Conservation (phyloP, 2,888 invertebrate genomes). For the Drosophila pegasa region DNA sequence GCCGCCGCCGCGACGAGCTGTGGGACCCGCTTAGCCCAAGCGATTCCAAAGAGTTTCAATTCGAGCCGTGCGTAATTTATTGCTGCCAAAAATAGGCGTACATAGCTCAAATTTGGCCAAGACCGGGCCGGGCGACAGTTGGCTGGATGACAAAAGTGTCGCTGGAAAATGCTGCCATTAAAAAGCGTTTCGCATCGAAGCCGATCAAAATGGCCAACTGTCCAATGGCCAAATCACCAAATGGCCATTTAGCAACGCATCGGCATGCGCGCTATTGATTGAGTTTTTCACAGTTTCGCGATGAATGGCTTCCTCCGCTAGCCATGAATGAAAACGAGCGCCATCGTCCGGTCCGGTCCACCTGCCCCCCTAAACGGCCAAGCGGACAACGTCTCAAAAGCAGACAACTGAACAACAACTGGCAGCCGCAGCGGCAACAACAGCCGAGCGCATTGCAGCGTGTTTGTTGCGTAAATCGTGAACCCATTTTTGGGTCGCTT, state of each 20-base stretch:
- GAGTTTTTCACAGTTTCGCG: slow-evolving; percentile 68
- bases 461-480: slow-evolving; percentile 50
- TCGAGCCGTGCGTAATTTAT: slow-evolving; percentile 74
- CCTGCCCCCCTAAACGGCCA: slow-evolving; percentile 3
- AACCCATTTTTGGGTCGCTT: slow-evolving; percentile 41
- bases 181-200: slow-evolving; percentile 32
- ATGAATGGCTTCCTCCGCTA: slow-evolving; percentile 50
- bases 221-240: slow-evolving; percentile 47
- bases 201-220: slow-evolving; percentile 40
- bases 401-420: slow-evolving; percentile 14
- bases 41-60: slow-evolving; percentile 38
- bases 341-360: neutral
- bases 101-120: slow-evolving; percentile 44
- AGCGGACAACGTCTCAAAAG: slow-evolving; percentile 15
- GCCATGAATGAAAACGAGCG: slow-evolving; percentile 19
- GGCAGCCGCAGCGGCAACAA: slow-evolving; percentile 26
- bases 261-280: slow-evolving; percentile 73
- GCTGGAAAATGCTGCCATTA: slow-evolving; percentile 57
- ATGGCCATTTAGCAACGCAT: slow-evolving; percentile 75
- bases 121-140: slow-evolving; percentile 22
- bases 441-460: slow-evolving; percentile 23
- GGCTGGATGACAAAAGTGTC: slow-evolving; percentile 59
- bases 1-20: slow-evolving; percentile 27
- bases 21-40: slow-evolving; percentile 45
- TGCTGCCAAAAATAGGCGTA: slow-evolving; percentile 64